Evolutionary conservation across 2,888 invertebrate species (phyloP), one percentile per base, ranked within the genome.

Genomic region (Amphipyra tragopoginis): DNA sequence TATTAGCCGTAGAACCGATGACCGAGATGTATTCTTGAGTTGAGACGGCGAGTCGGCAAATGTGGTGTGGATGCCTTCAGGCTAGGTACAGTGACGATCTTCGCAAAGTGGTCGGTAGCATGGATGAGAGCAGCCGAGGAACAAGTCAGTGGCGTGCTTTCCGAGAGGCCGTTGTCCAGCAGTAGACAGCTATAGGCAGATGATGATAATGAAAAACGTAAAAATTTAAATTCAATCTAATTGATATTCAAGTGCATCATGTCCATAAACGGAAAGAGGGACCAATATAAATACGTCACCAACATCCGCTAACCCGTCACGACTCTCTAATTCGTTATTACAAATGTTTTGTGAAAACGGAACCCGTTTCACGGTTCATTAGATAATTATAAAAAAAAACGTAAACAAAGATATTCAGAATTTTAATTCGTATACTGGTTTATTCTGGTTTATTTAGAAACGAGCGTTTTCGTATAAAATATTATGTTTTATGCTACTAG

Each of bases 331-430:
- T 82, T 77, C 77, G 79, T 78, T 77, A 80, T 59, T 67, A 77
- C 66, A 64, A 72, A 68, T 65, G 77, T 77, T 85, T 87, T 82
- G 83, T 86, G 76, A 70, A 79, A 87, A 85, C 82, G 86, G 86
- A 86, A 87, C 84, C 79, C 69, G 86, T 92, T 92, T 89, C 84
- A 88, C 89, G 91, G 88, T 88, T 83, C 83, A 93, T 90, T 87
- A 84, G 81, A 42, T 73, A 65, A 81, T 82, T 70, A 88, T 84
- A 89, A 87, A 83, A 82, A 79, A 77, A 21, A 33, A 72, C 65
- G 77, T 83, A 84, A 84, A 82, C 84, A 83, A 83, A 79, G 78
- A 56, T n/a, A 70, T 57, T 2, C 21, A 52, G 79, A 83, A 85
- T 84, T 80, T 84, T 81, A 79, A 84, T 82, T 74, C 74, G 67